Evolutionary conservation across 2,113 vertebrate genomes (phyloP).

Genomic region (Strix aluco): DNA sequence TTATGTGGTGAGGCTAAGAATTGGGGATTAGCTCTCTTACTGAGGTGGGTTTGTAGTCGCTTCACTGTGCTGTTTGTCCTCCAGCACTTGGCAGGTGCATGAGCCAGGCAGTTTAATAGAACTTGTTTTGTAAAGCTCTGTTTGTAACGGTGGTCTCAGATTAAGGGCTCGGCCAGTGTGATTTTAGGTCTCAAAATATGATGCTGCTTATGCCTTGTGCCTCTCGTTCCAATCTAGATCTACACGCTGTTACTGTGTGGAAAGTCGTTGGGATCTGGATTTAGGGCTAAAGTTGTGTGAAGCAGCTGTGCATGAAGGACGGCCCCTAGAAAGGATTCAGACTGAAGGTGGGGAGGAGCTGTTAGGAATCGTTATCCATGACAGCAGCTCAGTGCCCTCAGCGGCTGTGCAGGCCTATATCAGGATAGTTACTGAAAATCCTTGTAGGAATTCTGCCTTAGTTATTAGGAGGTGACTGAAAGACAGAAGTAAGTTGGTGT

Average conservation of each 20-base stretch:
- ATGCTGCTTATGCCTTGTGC: background rate
- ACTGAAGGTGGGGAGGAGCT: background rate
- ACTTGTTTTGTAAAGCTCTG: background rate
- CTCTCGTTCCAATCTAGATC: background rate
- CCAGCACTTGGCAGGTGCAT: no score
- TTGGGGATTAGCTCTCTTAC: background rate
- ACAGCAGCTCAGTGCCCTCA: background rate
- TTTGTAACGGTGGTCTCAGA: background rate
- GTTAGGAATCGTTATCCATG: background rate
- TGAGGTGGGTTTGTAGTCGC: background rate
- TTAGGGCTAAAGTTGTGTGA: background rate
- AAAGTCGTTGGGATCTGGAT: background rate
- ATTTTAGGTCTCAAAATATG: background rate
- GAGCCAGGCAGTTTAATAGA: background rate
- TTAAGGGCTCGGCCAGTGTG: background rate
- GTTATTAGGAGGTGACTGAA: background rate
- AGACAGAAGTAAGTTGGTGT: background rate
- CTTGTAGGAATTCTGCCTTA: background rate
- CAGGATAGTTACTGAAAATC: background rate
- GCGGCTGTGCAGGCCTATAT: background rate
- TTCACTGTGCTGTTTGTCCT: background rate
- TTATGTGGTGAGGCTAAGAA: background rate
- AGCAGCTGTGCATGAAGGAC: no score
- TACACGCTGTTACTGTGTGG: background rate
- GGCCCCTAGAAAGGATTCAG: background rate